A percentile compares a stretch with the other conserved stretches of the same genome.
Evolutionary conservation across 2,113 vertebrate genomes (phyloP).

Genomic region (Poecile atricapillus): DNA sequence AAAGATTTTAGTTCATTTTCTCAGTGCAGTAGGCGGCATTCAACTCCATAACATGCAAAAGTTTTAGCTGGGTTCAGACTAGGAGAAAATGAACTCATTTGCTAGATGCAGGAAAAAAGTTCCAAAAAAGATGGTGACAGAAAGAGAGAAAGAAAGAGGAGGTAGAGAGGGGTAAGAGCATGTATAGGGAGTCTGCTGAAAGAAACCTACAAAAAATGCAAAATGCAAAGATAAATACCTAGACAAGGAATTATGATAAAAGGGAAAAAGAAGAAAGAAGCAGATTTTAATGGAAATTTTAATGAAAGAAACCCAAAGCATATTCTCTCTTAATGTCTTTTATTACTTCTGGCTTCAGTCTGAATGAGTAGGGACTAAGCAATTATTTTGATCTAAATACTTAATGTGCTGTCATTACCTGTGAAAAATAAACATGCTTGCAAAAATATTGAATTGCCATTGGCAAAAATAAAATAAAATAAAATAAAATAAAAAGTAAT

Average conservation of each 20-base stretch:
- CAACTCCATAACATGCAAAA: not conserved
- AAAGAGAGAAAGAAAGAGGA: not conserved
- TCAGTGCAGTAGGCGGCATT: not conserved
- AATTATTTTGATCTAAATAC: not conserved
- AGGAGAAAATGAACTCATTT: not conserved
- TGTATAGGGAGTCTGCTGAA: not conserved
- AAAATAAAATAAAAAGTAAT: not conserved
- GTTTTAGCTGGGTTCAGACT: not conserved
- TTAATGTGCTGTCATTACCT: not conserved
- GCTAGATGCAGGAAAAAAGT: not conserved
- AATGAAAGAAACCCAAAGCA: not conserved
- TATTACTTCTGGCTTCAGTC: not conserved
- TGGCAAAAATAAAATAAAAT: not conserved
- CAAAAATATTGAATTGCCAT: not conserved
- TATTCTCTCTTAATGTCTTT: not conserved
- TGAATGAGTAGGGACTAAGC: not conserved
- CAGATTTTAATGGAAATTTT: not conserved
- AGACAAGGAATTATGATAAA: not conserved
- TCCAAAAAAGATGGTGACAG: not conserved
- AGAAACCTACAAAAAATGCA: not conserved
- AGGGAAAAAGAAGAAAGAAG: not conserved
- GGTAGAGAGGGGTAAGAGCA: rapidly evolving
- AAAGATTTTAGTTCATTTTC: not conserved
- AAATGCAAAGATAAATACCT: not conserved
- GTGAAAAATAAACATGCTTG: not conserved